These are phyloP conservation scores for Erythrolamprus reginae DNA, from an alignment of 2,113 vertebrate genomes.

Conservation along the genomic window DNA sequence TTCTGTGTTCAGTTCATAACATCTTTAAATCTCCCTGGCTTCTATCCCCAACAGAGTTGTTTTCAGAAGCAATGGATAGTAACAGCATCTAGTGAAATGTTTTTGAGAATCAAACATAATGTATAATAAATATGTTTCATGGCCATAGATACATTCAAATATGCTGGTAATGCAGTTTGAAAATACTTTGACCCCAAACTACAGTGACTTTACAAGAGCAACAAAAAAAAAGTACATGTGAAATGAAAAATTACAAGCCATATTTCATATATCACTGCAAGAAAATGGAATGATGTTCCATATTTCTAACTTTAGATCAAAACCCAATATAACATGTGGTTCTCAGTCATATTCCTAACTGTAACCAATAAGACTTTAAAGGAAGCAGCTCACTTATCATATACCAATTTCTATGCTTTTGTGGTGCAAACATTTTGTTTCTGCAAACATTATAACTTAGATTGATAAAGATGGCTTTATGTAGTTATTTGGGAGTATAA, in stretches of 20 bases:
- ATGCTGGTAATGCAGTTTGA: not conserved
- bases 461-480: constrained; percentile 62
- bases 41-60: not conserved
- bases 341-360: constrained; percentile 23
- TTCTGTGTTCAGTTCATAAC: not conserved
- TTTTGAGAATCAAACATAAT: not conserved
- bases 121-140: not conserved
- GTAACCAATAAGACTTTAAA: constrained; percentile 33
- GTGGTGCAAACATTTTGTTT: constrained; percentile 61
- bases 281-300: constrained; percentile 18
- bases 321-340: not conserved
- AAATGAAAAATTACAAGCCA: not conserved
- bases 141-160: not conserved
- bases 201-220: constrained; percentile 21
- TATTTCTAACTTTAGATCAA: constrained; percentile 14
- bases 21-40: not conserved
- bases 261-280: not conserved
- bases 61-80: not conserved
- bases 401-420: constrained; percentile 42
- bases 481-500: constrained; percentile 61
- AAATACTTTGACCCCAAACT: constrained; percentile 15
- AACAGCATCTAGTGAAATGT: not conserved
- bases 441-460: constrained; percentile 51
- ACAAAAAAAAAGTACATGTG: not conserved
- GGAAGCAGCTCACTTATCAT: constrained; percentile 25